Evolutionary conservation across 2,888 invertebrate species (phyloP), one percentile per base, ranked within the genome.

Genomic region (Nymphalis urticae): DNA sequence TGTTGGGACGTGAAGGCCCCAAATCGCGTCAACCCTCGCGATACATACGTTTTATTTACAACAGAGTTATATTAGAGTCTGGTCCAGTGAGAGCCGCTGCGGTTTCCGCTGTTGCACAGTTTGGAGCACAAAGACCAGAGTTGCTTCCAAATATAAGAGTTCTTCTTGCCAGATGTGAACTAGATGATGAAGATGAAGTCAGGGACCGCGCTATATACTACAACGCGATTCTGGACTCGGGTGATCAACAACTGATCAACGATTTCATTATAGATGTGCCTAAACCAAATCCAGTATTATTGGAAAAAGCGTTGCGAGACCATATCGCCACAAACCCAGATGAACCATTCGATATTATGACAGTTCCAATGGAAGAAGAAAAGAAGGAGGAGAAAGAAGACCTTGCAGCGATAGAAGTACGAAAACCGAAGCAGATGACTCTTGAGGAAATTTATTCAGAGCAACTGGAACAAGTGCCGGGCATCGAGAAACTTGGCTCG

Each of bases 151-250:
- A 98, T 82, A 97, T 99, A 67, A 93, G 94, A 68, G 94, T 95
- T 66, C 89, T 98, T 54, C 89, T 97, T 8, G 95, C 95, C 0
- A 95, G 98, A 10, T 98, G 98, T 79, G 97, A 98, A 84, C 94
- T 99, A 93, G 99, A 99, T 84, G 96, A 97, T 0, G 99, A 99
- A 84, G 99, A 99, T 87, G 99, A 99, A 92, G 99, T 99, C 0
- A 94, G 99, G 48, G 99, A 99, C 88, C 94, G 99, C 54, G 99
- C 99, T 13, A 98, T 99, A 0, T 99, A 98, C 86, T 99, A 98
- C 90, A 96, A 97, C 80, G 95, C 96, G 51, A 96, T 99, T 73
- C 92, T 99, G 32, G 95, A 95, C 72, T 94, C 95, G 1, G 94
- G 94, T 58, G 96, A 96, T 78, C 92, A 94, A 66, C 93, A 95